A percentile compares a stretch with the other conserved stretches of the same genome.
phyloP scores from a whole-genome alignment of 2,888 invertebrate genomes.

The Rhogogaster chlorosoma region DNA sequence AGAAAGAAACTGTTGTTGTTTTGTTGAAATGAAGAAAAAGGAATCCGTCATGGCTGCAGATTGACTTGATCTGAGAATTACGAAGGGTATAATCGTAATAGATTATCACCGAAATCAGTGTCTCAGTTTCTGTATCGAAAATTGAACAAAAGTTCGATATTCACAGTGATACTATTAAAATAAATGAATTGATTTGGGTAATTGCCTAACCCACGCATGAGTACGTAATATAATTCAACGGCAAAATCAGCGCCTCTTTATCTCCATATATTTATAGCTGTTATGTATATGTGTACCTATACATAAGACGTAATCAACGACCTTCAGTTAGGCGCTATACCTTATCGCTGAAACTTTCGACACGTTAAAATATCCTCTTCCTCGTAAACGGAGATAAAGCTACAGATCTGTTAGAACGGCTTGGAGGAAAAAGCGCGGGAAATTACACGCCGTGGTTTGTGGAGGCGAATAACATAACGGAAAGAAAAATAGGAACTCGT shows the following conservation, averaged over 20 bases:
- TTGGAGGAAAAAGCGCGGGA: constrained; percentile 7
- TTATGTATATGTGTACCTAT: background rate
- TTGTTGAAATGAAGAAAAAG: background rate
- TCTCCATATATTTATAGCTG: background rate
- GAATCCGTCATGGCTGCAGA: background rate
- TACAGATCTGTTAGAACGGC: background rate
- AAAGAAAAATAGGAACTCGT: background rate
- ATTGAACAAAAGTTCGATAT: background rate
- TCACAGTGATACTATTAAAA: too few relatives aligned
- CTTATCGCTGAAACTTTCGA: background rate
- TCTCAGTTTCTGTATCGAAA: background rate
- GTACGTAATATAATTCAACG: background rate
- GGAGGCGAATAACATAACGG: background rate
- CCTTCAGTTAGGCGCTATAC: background rate
- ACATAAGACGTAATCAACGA: background rate
- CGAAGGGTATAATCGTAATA: background rate
- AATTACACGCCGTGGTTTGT: background rate
- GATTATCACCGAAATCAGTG: background rate
- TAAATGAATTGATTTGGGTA: background rate
- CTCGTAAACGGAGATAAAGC: background rate
- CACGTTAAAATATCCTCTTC: background rate
- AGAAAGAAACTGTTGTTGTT: background rate
- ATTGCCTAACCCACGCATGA: background rate
- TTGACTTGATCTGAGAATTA: background rate
- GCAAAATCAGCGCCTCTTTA: background rate